Percentiles rank a stretch among this genome's conserved stretches.
Conservation (phyloP, 2,888 invertebrate genomes). For the Macrosoma leucophasiata region DNA sequence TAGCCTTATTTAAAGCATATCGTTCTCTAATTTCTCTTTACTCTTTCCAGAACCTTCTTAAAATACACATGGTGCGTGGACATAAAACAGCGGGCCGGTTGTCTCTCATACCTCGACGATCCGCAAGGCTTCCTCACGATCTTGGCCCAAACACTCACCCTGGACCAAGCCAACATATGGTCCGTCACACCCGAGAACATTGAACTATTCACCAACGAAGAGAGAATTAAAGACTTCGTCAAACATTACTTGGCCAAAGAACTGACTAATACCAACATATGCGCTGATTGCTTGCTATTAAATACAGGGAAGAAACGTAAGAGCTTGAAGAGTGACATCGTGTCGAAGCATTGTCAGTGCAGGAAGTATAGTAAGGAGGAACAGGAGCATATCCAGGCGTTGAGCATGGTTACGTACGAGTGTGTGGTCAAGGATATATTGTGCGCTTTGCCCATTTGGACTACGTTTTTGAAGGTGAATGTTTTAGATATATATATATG, state of each 20-base stretch:
- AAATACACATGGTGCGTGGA: constrained; percentile 82
- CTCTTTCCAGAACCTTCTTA: constrained; percentile 75
- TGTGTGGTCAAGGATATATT: constrained; percentile 88
- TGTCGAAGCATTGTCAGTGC: constrained; percentile 41
- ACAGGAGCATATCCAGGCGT: constrained; percentile 71
- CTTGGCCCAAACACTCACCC: constrained; percentile 86
- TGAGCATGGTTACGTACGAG: constrained; percentile 84
- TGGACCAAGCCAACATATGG: constrained; percentile 82
- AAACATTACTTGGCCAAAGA: constrained; percentile 77
- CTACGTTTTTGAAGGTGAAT: constrained; percentile 79
- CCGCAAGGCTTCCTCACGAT: constrained; percentile 87
- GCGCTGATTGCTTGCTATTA: constrained; percentile 43
- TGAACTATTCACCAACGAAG: constrained; percentile 84
- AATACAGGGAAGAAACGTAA: constrained; percentile 34
- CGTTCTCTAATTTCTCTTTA: neutral
- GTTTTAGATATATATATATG: too few species aligned
- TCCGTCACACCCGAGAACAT: constrained; percentile 79
- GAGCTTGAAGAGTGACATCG: constrained; percentile 34
- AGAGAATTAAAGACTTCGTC: constrained; percentile 81
- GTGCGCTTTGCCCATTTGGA: constrained; percentile 83
- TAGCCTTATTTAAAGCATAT: neutral
- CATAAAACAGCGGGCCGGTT: constrained; percentile 93
- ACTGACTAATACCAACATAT: constrained; percentile 26
- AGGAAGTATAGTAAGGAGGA: constrained; percentile 58
- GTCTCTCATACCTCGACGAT: constrained; percentile 90